Conservation (phyloP, 2,797 vertebrate species). For the Helarctos malayanus region DNA sequence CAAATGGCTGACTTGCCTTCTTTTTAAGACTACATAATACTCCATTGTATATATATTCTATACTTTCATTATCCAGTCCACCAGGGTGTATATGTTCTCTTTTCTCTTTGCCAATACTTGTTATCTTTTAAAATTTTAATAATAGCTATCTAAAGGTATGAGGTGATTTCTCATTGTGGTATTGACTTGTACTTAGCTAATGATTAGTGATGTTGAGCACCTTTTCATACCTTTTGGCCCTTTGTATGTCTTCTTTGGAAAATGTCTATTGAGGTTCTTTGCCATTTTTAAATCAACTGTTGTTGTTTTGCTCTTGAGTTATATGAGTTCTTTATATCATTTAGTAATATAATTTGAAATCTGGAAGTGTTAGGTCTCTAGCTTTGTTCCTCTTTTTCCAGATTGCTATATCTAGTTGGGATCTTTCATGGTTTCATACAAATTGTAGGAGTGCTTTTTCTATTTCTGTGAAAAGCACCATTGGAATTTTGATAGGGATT, state of each 20-base stretch:
- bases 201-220: neutral
- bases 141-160: neutral
- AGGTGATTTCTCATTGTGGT: neutral
- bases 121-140: neutral
- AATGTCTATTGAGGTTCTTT: neutral
- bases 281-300: neutral
- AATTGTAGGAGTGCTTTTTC: neutral
- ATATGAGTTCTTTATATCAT: neutral
- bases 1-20: neutral
- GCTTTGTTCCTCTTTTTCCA: neutral
- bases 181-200: neutral
- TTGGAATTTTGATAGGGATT: neutral
- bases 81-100: neutral
- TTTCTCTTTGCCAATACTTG: neutral
- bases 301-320: neutral
- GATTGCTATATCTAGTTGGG: neutral
- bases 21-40: neutral
- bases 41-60: neutral
- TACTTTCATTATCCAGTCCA: neutral
- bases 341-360: neutral
- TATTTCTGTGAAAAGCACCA: neutral
- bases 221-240: neutral
- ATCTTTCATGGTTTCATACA: neutral
- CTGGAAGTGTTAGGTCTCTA: neutral
- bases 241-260: neutral